A percentile compares a stretch with the other conserved stretches of the same genome.
Conservation (phyloP, 2,797 vertebrate genomes). For the Chaetodon trifasciatus region DNA sequence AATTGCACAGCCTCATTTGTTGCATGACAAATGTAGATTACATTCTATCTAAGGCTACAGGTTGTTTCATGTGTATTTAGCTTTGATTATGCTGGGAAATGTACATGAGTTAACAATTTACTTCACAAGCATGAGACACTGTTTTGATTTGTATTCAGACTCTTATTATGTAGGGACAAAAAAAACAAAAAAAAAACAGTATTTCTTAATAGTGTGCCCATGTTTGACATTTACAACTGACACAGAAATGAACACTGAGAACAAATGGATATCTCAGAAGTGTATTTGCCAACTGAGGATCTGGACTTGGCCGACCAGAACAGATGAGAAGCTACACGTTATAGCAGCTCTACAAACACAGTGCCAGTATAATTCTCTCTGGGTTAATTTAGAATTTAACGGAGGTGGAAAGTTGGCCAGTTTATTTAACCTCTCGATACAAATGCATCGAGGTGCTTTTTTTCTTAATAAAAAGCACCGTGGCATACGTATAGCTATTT, state of each 20-base stretch:
- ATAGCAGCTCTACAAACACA: not conserved
- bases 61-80: slow-evolving; percentile 72
- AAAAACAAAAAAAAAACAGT: not conserved
- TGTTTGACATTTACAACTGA: slow-evolving; percentile 13
- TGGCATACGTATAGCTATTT: not conserved
- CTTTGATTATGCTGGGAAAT: slow-evolving; percentile 51
- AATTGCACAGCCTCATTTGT: slow-evolving; percentile 56
- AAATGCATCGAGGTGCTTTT: not conserved
- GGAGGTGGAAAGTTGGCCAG: not conserved
- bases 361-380: not conserved
- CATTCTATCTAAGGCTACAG: slow-evolving; percentile 61
- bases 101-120: slow-evolving; percentile 48
- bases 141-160: slow-evolving; percentile 24
- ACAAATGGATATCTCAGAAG: slow-evolving; percentile 1
- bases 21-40: slow-evolving; percentile 71
- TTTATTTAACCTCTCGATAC: not conserved
- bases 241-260: slow-evolving; percentile 3
- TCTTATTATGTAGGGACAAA: not conserved
- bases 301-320: not conserved
- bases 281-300: not conserved
- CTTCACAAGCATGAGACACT: slow-evolving; percentile 8
- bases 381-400: not conserved
- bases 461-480: not conserved
- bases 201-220: not conserved
- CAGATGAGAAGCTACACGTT: not conserved